Base-by-base conservation (phyloP, 2,888 invertebrate genomes). In the Microplitis deprimator region DNA sequence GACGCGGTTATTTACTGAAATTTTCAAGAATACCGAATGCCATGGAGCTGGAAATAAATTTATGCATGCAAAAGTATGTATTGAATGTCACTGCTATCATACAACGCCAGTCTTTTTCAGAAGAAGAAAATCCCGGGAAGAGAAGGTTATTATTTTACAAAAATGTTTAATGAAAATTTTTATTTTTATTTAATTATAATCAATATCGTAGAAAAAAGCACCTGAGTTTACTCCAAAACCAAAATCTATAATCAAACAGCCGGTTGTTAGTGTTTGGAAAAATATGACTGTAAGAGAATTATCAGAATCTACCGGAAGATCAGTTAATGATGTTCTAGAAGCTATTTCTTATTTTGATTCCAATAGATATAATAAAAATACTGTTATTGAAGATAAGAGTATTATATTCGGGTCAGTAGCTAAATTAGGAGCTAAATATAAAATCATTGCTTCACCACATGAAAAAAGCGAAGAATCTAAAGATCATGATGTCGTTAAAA, bases 261-360 rank as follows among this genome's bases (percentile, higher is more conserved):
- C 80, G 13, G 91, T 94, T 1, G 90, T 96, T 0, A 93, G 94
- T 69, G 91, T 97, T 79, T 96, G 96, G 96, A 91, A 92, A 68
- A 93, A 95, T 84, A 97, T 97, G 93, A 96, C 96, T 0, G 94
- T 97, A 0, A 86, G 88, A 39, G 94, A 97, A 84, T 88, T 98
- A 75, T 95, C 96, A 0, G 86, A 91, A 69, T 91, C 93, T 0
- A 85, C 95, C 41, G 90, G 91, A 4, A 93, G 93, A 87, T 91
- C 94, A 86, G 39, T 91, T 93, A 93, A 94, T 83, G 93, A 94
- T 86, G 91, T 96, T 0, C 92, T 93, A 81, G 93, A 94, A 86
- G 93, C 93, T 0, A 92, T 96, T 90, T 89, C 92, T 50, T 94
- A 93, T 89, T 92, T 94, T 77, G 92, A 93, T 81, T 90, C 91